Evolutionary conservation across 2,797 vertebrate genomes (phyloP).

Genomic region (Manis javanica): DNA sequence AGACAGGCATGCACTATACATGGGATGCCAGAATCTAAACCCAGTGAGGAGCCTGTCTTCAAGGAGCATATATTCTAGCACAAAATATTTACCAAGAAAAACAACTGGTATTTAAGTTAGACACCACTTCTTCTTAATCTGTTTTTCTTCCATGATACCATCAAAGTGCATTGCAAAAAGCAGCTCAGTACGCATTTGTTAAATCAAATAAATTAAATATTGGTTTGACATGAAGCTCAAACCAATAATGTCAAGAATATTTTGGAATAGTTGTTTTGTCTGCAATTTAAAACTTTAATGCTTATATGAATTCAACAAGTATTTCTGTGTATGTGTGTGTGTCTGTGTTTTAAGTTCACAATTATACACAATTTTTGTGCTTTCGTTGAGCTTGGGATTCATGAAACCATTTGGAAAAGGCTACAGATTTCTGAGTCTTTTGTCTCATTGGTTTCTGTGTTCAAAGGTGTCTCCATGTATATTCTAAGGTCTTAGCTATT

Average conservation of each 20-base stretch:
- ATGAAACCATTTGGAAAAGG: not conserved
- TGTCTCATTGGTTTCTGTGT: not conserved
- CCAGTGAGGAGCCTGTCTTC: not conserved
- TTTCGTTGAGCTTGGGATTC: not conserved
- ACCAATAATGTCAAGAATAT: not conserved
- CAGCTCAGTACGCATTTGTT: not conserved
- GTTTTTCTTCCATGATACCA: not conserved
- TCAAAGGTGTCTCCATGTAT: not conserved
- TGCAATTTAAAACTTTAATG: not conserved
- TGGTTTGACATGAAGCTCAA: slow-evolving; percentile 25
- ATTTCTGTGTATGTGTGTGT: not conserved
- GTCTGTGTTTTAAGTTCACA: slow-evolving; percentile 3
- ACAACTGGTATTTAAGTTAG: not conserved
- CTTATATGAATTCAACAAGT: not conserved
- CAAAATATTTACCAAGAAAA: slow-evolving; percentile 35
- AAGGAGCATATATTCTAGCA: not conserved
- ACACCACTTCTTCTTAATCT: not conserved
- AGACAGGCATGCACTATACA: too few relatives aligned
- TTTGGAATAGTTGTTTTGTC: not conserved
- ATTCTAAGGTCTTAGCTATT: not conserved
- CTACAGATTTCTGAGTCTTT: not conserved
- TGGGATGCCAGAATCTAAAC: too few relatives aligned
- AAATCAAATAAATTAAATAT: slow-evolving; percentile 40
- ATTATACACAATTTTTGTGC: not conserved
- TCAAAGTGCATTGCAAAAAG: slow-evolving; percentile 38